Evolutionary conservation across 1,140 invertebrate species (phyloP).

Genomic region (Hyles vespertilio): DNA sequence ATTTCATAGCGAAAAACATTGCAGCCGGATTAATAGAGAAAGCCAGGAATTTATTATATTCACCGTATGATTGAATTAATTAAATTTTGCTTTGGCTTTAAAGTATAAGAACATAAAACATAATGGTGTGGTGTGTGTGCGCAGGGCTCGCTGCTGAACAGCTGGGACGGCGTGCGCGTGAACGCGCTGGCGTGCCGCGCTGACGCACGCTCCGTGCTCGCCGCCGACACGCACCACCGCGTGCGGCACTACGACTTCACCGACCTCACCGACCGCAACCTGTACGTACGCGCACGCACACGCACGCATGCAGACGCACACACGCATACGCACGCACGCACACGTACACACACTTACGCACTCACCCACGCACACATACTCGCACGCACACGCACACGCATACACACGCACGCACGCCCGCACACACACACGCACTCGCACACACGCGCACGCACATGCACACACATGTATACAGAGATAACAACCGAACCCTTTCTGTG

Average conservation of each 20-base stretch:
- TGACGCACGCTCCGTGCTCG: constrained; percentile 92
- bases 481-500: not conserved
- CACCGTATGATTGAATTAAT: too few relatives aligned
- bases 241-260: constrained; percentile 95
- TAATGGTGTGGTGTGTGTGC: not conserved
- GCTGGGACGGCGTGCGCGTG: constrained; percentile 98
- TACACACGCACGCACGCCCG: not conserved
- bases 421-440: too few relatives aligned
- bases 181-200: constrained; percentile 92
- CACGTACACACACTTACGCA: not conserved
- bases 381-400: not conserved
- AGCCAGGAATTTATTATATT: too few relatives aligned
- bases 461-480: not conserved
- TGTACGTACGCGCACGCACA: constrained; percentile 80
- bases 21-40: too few relatives aligned
- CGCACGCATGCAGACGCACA: constrained; percentile 1
- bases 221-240: constrained; percentile 97
- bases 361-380: not conserved
- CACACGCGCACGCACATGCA: too few relatives aligned
- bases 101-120: too few relatives aligned
- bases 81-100: too few relatives aligned
- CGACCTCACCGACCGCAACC: constrained; percentile 87
- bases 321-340: not conserved
- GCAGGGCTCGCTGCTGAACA: constrained; percentile 92
- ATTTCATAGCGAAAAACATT: too few relatives aligned